A percentile compares a stretch with the other conserved stretches of the same genome.
Conservation (phyloP, 2,113 vertebrate genomes). For the Chiloscyllium plagiosum region DNA sequence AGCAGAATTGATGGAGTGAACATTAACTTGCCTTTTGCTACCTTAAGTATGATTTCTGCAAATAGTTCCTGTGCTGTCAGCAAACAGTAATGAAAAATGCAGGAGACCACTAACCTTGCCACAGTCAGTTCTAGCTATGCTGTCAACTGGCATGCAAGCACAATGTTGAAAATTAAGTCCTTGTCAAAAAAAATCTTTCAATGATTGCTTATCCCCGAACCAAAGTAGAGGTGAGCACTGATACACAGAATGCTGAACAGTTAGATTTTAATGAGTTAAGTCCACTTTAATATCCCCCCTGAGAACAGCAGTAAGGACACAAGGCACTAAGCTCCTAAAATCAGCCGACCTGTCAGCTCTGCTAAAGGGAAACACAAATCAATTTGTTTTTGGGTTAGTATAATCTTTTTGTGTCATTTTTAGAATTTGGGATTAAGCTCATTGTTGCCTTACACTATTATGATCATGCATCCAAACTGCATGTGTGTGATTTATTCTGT, state of each 20-base stretch:
- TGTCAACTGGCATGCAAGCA: not conserved
- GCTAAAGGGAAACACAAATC: not conserved
- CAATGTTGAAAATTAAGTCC: not conserved
- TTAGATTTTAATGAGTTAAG: not conserved
- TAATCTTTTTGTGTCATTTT: not conserved
- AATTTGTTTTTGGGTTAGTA: not conserved
- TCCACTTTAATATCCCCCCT: not conserved
- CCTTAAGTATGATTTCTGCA: not conserved
- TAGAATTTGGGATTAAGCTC: not conserved
- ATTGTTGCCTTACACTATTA: not conserved
- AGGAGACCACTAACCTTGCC: not conserved
- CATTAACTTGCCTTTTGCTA: not conserved
- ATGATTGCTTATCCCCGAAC: not conserved
- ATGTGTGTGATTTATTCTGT: not conserved
- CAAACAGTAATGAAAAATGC: not conserved
- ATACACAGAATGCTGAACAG: not conserved
- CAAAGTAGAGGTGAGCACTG: not conserved
- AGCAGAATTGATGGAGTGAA: not conserved
- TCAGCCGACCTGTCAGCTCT: not conserved
- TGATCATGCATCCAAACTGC: not conserved
- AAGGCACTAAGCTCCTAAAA: not conserved
- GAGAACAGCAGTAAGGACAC: not conserved
- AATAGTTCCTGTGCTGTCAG: conserved; percentile 9
- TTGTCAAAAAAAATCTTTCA: conserved; percentile 21
- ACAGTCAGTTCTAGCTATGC: not conserved